Base-by-base conservation (phyloP, 2,113 vertebrate genomes). In the Rhea pennata region DNA sequence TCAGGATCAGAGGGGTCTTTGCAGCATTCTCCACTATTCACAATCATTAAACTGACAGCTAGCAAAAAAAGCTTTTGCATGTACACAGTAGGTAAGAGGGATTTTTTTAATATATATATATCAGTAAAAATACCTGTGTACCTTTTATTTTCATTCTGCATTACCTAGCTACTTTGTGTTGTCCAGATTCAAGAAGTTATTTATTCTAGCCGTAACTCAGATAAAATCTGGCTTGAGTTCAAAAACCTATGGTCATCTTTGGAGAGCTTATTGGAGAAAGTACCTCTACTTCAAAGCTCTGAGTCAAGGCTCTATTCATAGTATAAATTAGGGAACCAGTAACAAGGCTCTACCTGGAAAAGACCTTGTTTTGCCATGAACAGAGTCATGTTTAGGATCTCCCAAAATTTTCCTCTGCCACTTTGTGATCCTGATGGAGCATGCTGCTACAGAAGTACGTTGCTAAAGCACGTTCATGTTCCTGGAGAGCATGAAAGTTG, bases 221-320 rank as follows among this genome's bases (percentile, higher is more conserved):
- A 84, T 85, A 95, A 95, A 91, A 87, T 94, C 62, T 31, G 13
- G 22, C 40, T 75, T 56, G 58, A 90, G 39, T 90, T 96, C 44
- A 73, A 94, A 90, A 79, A 40, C 67, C 73, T 92, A 82, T 79
- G 4, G 4, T 84, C 64, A 48, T 75, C 81, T 91, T 94, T 36
- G 39, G 58, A 66, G 39, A 92, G 53, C 53, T 91, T 79, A 70
- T 7, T 83, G 53, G 53, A 95, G 66, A 93, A 90, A 93, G 16
- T 36, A 44, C 16, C 58, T 26, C 29, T 73, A 39, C 22, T 33
- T 53, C 62, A 92, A 79, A 82, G 31, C 71, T 85, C 58, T 53
- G 40, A 62, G 48, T 88, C 53, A 48, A 83, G 75, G 67, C 20
- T 83, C 88, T 79, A 44, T 51, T 82, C 66, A 69, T 58, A 69